Evolutionary conservation across 2,797 vertebrate genomes (phyloP).

Genomic region (Pangasius krempfi): DNA sequence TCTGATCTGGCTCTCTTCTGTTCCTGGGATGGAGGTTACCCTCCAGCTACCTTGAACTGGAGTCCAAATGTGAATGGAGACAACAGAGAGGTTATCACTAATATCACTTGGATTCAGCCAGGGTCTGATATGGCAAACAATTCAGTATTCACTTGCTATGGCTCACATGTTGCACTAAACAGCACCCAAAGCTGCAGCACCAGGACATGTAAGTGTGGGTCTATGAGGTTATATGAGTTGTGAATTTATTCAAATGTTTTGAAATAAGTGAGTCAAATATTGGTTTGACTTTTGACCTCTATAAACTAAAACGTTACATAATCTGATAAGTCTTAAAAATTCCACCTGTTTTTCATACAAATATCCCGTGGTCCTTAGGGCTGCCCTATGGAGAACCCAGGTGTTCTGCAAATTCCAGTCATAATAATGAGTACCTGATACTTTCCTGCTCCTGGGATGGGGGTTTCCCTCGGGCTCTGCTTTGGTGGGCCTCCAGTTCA

Average conservation of each 20-base stretch:
- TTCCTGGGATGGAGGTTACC: conserved; percentile 83
- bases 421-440: conserved; percentile 78
- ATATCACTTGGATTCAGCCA: conserved; percentile 70
- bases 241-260: neutral
- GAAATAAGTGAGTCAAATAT: neutral
- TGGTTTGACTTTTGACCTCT: neutral
- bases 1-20: conserved; percentile 79
- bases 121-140: conserved; percentile 69
- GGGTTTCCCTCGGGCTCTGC: conserved; percentile 75
- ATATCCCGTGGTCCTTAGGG: conserved; percentile 67
- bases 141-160: conserved; percentile 79
- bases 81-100: conserved; percentile 63
- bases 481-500: conserved; percentile 77
- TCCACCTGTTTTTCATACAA: neutral
- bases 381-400: conserved; percentile 73
- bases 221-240: neutral
- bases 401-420: conserved; percentile 78
- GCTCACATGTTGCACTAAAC: conserved; percentile 76
- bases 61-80: conserved; percentile 59
- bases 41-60: conserved; percentile 79
- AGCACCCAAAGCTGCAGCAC: conserved; percentile 70
- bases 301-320: neutral
- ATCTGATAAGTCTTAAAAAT: neutral
- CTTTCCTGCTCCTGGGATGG: conserved; percentile 87
- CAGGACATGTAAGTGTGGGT: conserved; percentile 78